A percentile compares a stretch with the other conserved stretches of the same genome.
These are phyloP conservation scores for Oncorhynchus nerka DNA, from an alignment of 2,113 vertebrate genomes.

Conservation along the genomic window DNA sequence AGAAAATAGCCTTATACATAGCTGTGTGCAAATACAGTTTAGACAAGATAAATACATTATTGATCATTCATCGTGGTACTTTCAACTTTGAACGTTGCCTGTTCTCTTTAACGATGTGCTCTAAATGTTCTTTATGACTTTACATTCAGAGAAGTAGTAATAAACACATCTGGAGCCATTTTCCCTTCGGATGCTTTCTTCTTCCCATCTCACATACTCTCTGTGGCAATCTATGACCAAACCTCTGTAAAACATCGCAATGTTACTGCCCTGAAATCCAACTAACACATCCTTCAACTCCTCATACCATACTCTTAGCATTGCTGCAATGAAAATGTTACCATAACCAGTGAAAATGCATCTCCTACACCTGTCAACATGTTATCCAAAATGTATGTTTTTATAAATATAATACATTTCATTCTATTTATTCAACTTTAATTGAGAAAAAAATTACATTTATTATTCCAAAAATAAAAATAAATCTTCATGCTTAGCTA, in stretches of 20 bases:
- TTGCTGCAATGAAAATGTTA: neutral
- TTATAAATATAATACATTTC: conserved; percentile 1
- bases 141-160: conserved; percentile 4
- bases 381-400: conserved; percentile 13
- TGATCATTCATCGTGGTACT: neutral
- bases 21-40: conserved; percentile 21
- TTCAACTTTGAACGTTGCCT: neutral
- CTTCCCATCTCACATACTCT: conserved; percentile 72
- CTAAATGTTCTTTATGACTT: conserved; percentile 2
- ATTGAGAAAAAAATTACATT: neutral
- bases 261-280: conserved; percentile 54
- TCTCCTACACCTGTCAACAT: conserved; percentile 39
- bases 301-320: neutral
- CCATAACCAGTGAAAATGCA: neutral
- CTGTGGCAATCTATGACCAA: conserved; percentile 72
- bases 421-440: neutral
- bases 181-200: conserved; percentile 71
- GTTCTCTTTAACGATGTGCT: neutral
- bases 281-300: conserved; percentile 10
- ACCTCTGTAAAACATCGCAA: conserved; percentile 49
- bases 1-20: conserved; percentile 34
- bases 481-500: conserved; percentile 76
- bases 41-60: conserved; percentile 17
- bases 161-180: conserved; percentile 19
- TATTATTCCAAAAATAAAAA: conserved; percentile 57